Evolutionary conservation across 1,140 invertebrate species (phyloP).

Genomic region (Caenorhabditis elegans): WBcel235 BX284606.5:14757001-14757500

Average conservation of each 20-base stretch:
- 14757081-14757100: no score
- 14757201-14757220: background rate
- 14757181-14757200: background rate
- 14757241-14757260: constrained; percentile 42
- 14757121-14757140: no score
- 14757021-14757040: no score
- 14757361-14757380: constrained; percentile 27
- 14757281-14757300: background rate
- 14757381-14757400: background rate
- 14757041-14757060: no score
- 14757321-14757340: constrained; percentile 16
- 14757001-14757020: no score
- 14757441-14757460: background rate
- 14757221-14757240: constrained; percentile 24
- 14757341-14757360: constrained; percentile 34
- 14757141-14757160: background rate
- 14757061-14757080: no score
- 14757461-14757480: constrained; percentile 15
- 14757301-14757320: constrained; percentile 30
- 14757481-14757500: background rate
- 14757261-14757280: constrained; percentile 17
- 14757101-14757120: no score
- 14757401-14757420: background rate
- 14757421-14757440: background rate
- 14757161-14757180: constrained; percentile 19